phyloP scores from a whole-genome alignment of 2,797 vertebrate genomes.

The Neosalanx taihuensis region DNA sequence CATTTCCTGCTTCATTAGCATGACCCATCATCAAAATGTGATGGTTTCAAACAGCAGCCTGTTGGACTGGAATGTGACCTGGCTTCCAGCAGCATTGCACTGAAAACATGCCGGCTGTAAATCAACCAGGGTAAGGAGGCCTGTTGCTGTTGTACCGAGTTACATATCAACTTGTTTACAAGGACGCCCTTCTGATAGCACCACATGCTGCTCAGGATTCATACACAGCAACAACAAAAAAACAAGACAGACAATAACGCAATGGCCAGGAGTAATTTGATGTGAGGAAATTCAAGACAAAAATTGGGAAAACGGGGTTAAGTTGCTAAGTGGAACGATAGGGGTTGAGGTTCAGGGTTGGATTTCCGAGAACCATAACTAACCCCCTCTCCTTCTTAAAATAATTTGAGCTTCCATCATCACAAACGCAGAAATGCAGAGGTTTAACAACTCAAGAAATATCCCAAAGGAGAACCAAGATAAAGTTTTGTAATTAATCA shows the following conservation, averaged over 20 bases:
- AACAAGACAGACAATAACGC: neutral
- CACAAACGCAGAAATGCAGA: neutral
- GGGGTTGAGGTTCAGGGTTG: neutral
- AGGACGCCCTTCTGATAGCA: neutral
- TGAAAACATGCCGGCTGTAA: constrained; percentile 36
- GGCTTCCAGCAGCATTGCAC: constrained; percentile 18
- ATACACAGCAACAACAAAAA: neutral
- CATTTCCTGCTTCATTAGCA: too few relatives aligned
- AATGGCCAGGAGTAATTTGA: neutral
- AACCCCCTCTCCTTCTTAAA: neutral
- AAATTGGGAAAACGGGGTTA: constrained; percentile 5
- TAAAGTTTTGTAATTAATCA: neutral
- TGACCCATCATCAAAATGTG: too few relatives aligned
- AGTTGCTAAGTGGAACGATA: neutral
- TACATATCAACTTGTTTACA: constrained; percentile 25
- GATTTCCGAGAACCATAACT: neutral
- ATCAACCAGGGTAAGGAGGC: constrained; percentile 39
- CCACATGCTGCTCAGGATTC: neutral
- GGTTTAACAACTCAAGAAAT: neutral
- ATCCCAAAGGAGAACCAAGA: too few relatives aligned
- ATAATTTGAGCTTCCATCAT: neutral
- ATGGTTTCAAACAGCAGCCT: neutral
- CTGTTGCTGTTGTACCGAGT: constrained; percentile 40
- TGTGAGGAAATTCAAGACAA: neutral
- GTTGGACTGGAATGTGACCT: constrained; percentile 15